Conservation (phyloP, 2,113 vertebrate genomes). For the Siphamia tubifer region DNA sequence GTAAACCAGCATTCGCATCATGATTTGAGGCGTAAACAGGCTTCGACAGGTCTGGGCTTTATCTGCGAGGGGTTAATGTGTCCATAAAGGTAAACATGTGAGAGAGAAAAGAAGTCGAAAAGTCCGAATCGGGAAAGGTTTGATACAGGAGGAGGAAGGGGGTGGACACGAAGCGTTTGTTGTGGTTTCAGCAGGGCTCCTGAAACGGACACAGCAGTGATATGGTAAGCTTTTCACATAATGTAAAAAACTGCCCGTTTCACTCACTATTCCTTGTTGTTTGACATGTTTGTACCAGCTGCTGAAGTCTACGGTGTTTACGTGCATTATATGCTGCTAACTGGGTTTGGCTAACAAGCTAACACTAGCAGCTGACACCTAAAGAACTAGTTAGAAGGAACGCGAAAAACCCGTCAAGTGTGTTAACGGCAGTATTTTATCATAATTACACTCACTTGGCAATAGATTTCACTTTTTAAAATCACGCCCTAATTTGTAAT, state of each 20-base stretch:
- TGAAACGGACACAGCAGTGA: conserved; percentile 13
- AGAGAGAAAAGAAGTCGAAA: conserved; percentile 36
- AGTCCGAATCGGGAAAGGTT: conserved; percentile 55
- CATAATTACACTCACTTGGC: not conserved
- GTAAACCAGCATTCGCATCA: conserved; percentile 41
- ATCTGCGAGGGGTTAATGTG: conserved; percentile 15
- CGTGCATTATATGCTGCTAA: conserved; percentile 32
- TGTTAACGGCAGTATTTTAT: not conserved
- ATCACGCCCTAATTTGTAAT: not conserved
- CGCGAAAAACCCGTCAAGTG: not conserved
- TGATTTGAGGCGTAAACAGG: conserved; percentile 28
- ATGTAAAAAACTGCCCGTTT: no score
- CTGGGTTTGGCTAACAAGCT: conserved; percentile 30
- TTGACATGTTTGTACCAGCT: not conserved
- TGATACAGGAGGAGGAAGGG: conserved; percentile 46
- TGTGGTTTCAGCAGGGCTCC: conserved; percentile 52
- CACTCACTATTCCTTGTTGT: no score
- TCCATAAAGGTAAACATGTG: conserved; percentile 65
- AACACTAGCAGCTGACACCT: not conserved
- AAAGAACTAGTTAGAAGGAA: not conserved
- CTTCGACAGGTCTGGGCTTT: conserved; percentile 4
- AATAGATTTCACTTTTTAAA: not conserved
- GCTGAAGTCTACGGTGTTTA: not conserved
- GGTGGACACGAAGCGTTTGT: conserved; percentile 59
- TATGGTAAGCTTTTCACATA: conserved; percentile 45